Evolutionary conservation across 2,113 vertebrate genomes (phyloP).

Genomic region (Hystrix brachyura): DNA sequence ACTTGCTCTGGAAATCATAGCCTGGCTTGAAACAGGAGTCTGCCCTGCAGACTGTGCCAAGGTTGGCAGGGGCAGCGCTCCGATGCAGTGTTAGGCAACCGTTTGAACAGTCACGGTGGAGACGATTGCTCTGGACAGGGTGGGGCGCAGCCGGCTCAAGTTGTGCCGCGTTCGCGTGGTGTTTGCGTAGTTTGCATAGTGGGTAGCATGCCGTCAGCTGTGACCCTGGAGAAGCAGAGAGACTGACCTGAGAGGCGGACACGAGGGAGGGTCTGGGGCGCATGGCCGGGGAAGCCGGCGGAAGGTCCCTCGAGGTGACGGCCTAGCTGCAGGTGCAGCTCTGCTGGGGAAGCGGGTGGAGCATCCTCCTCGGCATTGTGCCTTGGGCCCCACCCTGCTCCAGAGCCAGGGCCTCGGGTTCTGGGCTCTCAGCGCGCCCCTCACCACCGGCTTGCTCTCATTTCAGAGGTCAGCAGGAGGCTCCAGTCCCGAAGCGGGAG

Average conservation of each 20-base stretch:
- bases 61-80: background rate
- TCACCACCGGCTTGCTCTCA: constrained; percentile 70
- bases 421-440: background rate
- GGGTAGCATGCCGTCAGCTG: background rate
- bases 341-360: background rate
- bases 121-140: background rate
- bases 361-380: background rate
- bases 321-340: background rate
- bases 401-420: background rate
- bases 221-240: background rate
- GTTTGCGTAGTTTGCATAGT: background rate
- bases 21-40: background rate
- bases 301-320: background rate
- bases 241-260: background rate
- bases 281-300: background rate
- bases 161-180: background rate
- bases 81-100: rapidly evolving
- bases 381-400: background rate
- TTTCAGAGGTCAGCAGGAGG: constrained; percentile 96
- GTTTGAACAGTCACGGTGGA: background rate
- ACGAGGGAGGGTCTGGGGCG: background rate
- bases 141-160: background rate
- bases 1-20: background rate
- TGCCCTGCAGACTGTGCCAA: rapidly evolving
- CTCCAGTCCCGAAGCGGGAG: constrained; percentile 97